Conservation (phyloP, 2,797 vertebrate genomes). For the Bryconaethiops microstoma region DNA sequence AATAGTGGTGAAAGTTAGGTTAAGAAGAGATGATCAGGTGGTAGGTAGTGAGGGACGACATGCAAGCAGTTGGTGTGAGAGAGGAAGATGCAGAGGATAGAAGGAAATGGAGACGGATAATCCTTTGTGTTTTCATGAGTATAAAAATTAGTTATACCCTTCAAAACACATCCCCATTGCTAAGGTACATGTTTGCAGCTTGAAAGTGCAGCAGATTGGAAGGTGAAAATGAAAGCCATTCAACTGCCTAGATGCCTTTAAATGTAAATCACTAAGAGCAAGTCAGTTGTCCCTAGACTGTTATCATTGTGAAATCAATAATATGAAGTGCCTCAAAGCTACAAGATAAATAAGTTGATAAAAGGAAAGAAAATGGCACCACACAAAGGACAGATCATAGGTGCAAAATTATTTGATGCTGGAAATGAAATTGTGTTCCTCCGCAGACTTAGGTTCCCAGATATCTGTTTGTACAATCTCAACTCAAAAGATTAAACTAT, state of each 20-base stretch:
- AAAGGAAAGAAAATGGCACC: background rate
- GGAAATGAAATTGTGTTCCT: background rate
- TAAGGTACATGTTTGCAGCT: background rate
- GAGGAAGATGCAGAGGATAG: no score
- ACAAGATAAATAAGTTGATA: background rate
- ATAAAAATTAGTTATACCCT: no score
- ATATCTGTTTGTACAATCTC: background rate
- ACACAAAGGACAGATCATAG: conserved; percentile 12
- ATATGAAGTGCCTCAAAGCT: background rate
- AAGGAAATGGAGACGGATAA: no score
- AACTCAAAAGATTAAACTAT: background rate
- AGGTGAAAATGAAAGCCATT: background rate
- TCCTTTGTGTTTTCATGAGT: no score
- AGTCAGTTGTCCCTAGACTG: background rate
- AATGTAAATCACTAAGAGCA: background rate
- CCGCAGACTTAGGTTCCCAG: background rate
- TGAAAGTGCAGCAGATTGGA: background rate
- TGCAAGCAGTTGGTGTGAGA: no score
- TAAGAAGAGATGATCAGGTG: no score
- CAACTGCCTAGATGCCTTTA: background rate
- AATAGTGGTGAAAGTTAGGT: no score
- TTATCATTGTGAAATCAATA: conserved; percentile 4
- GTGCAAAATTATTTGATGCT: background rate
- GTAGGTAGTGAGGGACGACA: no score
- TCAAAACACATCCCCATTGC: background rate